These are phyloP conservation scores for Tadarida brasiliensis DNA, from an alignment of 2,797 vertebrate species.

Conservation along the genomic window DNA sequence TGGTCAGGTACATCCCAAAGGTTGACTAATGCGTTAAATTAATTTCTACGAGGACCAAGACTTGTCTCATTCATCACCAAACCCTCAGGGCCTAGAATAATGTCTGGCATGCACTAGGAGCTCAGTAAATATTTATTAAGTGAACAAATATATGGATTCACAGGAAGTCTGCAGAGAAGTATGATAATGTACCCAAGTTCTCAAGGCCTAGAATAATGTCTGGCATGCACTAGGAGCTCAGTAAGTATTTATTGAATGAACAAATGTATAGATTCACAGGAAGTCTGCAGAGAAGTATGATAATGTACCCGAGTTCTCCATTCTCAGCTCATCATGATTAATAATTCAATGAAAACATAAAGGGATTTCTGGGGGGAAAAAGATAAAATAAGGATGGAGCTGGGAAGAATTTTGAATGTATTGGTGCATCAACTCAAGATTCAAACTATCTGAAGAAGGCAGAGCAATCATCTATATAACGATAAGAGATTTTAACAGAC, in stretches of 20 bases:
- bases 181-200: neutral
- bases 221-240: neutral
- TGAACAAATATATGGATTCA: neutral
- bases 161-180: constrained; percentile 2
- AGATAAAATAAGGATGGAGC: neutral
- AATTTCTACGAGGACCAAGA: neutral
- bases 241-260: neutral
- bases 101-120: neutral
- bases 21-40: neutral
- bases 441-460: constrained; percentile 10
- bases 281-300: constrained; percentile 9
- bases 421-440: neutral
- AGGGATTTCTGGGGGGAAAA: neutral
- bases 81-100: neutral
- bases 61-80: constrained; percentile 32
- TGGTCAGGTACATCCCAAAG: neutral
- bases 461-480: neutral
- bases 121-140: neutral
- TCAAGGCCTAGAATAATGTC: neutral
- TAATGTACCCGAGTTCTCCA: neutral
- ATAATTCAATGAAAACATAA: constrained; percentile 42
- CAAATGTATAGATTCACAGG: neutral
- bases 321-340: neutral
- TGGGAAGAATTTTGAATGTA: constrained; percentile 5
- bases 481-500: neutral